Percentiles rank a stretch among this genome's conserved stretches.
Conservation (phyloP, 2,113 vertebrate genomes). For the Pteronura brasiliensis region DNA sequence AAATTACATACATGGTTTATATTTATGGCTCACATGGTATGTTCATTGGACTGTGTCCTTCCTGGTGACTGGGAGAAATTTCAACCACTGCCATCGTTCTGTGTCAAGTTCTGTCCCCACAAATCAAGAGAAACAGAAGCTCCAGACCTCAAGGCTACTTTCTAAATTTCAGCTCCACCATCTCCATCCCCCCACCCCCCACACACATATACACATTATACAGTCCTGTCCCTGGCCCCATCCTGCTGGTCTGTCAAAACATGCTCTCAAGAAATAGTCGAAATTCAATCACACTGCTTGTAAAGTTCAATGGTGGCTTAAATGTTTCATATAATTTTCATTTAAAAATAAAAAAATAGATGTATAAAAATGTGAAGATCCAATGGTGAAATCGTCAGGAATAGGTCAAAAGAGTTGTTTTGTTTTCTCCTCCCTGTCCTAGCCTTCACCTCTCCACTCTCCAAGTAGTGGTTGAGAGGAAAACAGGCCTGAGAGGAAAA, state of each 20-base stretch:
- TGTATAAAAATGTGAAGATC: not conserved
- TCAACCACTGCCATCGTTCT: not conserved
- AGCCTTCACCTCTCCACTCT: too few relatives aligned
- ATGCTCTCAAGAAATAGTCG: not conserved
- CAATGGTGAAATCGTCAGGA: not conserved
- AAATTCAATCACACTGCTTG: not conserved
- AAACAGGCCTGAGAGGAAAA: not conserved
- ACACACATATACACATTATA: too few relatives aligned
- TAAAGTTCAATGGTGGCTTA: not conserved
- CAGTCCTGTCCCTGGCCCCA: not conserved
- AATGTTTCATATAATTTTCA: not conserved
- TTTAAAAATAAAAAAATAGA: not conserved
- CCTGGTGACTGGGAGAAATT: not conserved
- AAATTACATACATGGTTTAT: not conserved
- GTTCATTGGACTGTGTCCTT: not conserved
- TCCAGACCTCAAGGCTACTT: not conserved
- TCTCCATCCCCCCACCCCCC: not conserved
- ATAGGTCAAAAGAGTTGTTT: not conserved
- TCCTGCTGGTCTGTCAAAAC: not conserved
- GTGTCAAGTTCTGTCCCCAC: not conserved
- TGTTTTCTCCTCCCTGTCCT: rapidly evolving
- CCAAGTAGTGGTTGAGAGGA: not conserved
- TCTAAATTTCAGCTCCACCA: not conserved
- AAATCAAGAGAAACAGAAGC: not conserved
- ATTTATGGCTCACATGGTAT: not conserved